These are phyloP conservation scores for Microchrysa polita DNA, from an alignment of 2,888 invertebrate genomes.

Conservation along the genomic window DNA sequence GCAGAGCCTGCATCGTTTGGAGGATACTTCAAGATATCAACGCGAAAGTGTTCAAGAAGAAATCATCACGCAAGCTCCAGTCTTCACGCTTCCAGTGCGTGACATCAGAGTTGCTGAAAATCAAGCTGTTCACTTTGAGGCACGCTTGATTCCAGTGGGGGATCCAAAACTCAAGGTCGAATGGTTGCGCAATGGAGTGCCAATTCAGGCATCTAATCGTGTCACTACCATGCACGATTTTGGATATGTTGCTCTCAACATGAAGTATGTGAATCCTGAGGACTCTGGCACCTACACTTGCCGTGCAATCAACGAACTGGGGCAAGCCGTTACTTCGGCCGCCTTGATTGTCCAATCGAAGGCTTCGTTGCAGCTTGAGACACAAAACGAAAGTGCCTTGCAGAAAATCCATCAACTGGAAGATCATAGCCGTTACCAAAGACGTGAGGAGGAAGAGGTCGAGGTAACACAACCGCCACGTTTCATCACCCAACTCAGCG, in stretches of 20 bases:
- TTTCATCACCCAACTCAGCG: constrained; percentile 86
- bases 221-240: constrained; percentile 97
- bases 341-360: constrained; percentile 90
- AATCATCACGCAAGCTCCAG: constrained; percentile 84
- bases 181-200: constrained; percentile 92
- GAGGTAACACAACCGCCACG: constrained; percentile 83
- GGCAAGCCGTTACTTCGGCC: constrained; percentile 94
- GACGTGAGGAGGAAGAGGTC: constrained; percentile 83
- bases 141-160: constrained; percentile 91
- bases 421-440: constrained; percentile 80
- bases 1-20: constrained; percentile 81
- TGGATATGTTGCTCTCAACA: constrained; percentile 94
- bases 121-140: constrained; percentile 93
- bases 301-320: constrained; percentile 89
- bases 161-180: constrained; percentile 92
- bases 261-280: constrained; percentile 94
- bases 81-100: constrained; percentile 91
- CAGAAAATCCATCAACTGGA: constrained; percentile 88
- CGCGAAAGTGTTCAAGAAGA: constrained; percentile 81
- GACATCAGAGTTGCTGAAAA: constrained; percentile 88
- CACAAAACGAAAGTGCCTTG: constrained; percentile 88
- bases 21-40: constrained; percentile 80
- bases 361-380: constrained; percentile 86
- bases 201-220: constrained; percentile 92
- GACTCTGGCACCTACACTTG: constrained; percentile 98